These are phyloP conservation scores for Bucco capensis DNA, from an alignment of 2,113 vertebrate genomes.

Conservation along the genomic window DNA sequence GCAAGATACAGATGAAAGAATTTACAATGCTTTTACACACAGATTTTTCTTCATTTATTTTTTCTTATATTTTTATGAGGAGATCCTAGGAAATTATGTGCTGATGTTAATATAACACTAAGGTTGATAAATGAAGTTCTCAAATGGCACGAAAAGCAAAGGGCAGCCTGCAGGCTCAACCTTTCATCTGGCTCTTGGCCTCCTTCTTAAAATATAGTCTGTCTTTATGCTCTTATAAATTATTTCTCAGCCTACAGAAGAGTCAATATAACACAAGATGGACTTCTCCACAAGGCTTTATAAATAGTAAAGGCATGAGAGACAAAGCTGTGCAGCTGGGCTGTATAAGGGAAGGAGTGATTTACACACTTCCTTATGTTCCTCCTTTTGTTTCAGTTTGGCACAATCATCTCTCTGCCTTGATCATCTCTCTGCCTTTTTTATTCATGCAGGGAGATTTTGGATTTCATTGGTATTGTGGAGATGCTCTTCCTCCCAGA, in stretches of 20 bases:
- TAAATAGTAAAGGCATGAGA: background rate
- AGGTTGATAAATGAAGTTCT: slow-evolving; percentile 25
- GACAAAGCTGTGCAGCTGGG: background rate
- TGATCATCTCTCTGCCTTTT: background rate
- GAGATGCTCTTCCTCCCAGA: background rate
- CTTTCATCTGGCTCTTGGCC: background rate
- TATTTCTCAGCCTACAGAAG: background rate
- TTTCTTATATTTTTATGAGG: background rate
- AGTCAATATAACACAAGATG: background rate
- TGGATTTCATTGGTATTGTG: background rate
- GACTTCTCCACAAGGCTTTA: background rate
- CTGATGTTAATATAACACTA: slow-evolving; percentile 23
- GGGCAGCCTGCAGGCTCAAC: background rate
- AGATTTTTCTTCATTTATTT: background rate
- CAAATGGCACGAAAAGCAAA: background rate
- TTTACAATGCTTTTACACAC: background rate
- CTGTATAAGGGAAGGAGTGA: background rate
- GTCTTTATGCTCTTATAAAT: background rate
- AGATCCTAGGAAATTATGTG: background rate
- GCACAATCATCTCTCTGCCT: background rate
- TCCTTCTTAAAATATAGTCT: background rate
- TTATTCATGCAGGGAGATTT: background rate
- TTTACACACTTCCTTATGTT: background rate
- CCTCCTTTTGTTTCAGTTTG: background rate
- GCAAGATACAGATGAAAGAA: background rate